Conservation (phyloP, 2,113 vertebrate genomes). For the Jaculus jaculus region DNA sequence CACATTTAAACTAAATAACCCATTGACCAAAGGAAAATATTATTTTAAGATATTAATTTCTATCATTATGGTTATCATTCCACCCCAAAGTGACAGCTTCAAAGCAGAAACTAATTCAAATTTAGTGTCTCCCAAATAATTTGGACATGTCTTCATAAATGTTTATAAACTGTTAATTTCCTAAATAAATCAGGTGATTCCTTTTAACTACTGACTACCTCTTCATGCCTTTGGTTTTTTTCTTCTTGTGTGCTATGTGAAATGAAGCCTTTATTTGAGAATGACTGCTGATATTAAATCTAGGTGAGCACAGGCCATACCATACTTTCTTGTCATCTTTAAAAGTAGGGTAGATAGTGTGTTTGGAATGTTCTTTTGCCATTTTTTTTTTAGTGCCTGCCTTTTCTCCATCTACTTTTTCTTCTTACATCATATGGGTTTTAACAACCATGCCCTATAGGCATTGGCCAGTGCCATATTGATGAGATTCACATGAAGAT, state of each 20-base stretch:
- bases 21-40: slow-evolving; percentile 19
- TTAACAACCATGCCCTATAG: background rate
- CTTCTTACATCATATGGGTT: background rate
- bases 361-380: background rate
- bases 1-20: slow-evolving; percentile 26
- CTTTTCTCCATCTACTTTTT: background rate
- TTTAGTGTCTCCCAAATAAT: slow-evolving; percentile 25
- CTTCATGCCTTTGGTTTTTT: background rate
- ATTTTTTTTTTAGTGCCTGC: background rate
- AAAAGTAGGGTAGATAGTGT: background rate
- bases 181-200: slow-evolving; percentile 1
- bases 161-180: slow-evolving; percentile 10
- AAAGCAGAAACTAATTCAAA: slow-evolving; percentile 7
- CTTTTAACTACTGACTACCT: background rate
- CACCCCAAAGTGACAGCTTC: background rate
- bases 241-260: slow-evolving; percentile 2
- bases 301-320: background rate
- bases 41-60: slow-evolving; percentile 44
- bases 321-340: background rate
- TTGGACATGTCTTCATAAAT: background rate
- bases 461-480: background rate
- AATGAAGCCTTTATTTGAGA: background rate
- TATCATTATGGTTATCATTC: slow-evolving; percentile 22
- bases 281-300: background rate
- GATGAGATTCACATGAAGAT: background rate